phyloP scores from a whole-genome alignment of 2,797 vertebrate species.

The Poecilia gillii region DNA sequence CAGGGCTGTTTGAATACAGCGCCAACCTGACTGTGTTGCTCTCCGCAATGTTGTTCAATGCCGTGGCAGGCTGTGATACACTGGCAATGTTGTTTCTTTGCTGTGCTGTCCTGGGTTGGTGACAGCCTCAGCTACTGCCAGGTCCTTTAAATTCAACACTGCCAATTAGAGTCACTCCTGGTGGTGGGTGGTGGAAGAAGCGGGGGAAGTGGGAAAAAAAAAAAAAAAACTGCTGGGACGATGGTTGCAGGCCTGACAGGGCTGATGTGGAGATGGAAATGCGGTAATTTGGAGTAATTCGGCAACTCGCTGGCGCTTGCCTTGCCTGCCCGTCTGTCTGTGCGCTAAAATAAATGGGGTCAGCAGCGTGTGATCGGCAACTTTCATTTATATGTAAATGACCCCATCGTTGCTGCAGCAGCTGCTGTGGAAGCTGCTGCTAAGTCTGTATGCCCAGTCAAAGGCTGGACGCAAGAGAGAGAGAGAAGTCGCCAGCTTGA shows the following conservation, averaged over 20 bases:
- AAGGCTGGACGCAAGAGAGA: constrained; percentile 52
- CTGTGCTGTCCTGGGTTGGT: constrained; percentile 68
- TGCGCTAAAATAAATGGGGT: constrained; percentile 87
- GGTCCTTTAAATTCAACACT: constrained; percentile 83
- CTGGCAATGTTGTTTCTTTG: constrained; percentile 69
- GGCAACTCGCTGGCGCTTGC: constrained; percentile 82
- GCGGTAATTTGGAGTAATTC: constrained; percentile 89
- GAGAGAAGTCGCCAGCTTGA: constrained; percentile 42
- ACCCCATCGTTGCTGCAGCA: constrained; percentile 77
- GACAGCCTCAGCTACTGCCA: constrained; percentile 78
- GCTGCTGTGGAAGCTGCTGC: constrained; percentile 73
- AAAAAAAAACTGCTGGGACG: constrained; percentile 64
- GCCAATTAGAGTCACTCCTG: constrained; percentile 85
- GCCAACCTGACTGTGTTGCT: constrained; percentile 50
- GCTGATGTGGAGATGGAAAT: constrained; percentile 86
- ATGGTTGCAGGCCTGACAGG: constrained; percentile 83
- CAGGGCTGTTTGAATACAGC: constrained; percentile 39
- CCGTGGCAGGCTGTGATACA: constrained; percentile 52
- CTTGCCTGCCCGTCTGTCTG: constrained; percentile 84
- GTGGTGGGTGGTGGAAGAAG: constrained; percentile 54
- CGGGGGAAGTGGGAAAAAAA: constrained; percentile 33
- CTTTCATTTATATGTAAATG: constrained; percentile 92
- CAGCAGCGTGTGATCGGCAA: constrained; percentile 87
- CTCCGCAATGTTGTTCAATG: constrained; percentile 34
- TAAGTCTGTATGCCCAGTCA: constrained; percentile 66